Evolutionary conservation across 1,140 invertebrate genomes (phyloP), one percentile per base, ranked within the genome.

Genomic region (Lanistes nyassanus): DNA sequence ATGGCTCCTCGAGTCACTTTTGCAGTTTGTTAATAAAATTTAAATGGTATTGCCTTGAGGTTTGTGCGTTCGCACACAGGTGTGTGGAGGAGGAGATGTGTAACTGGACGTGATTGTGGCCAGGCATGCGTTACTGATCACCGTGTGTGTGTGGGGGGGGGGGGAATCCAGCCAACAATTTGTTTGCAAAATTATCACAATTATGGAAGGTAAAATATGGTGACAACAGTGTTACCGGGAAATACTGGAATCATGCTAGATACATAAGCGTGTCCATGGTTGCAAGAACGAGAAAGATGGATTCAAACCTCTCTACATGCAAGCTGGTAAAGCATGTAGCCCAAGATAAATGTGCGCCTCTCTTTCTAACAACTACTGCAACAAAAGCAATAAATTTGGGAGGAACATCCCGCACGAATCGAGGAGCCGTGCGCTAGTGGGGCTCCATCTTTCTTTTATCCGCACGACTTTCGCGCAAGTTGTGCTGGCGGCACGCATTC

Each of bases 261-360:
- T 31, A 65, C 31, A 65, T n/a, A 37, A 65, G 62, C 34, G 62
- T 36, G 62, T 36, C 31, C 34, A 37, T 36, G 62, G 39, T 31
- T 36, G 62, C 34, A 37, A 65, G 62, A 65, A 37, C 34, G 62
- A 65, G 62, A 65, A 37, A 65, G 62, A 65, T 2, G 39, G 62
- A 65, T 0, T 3, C 31, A 65, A 3, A 65, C 31, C 34, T 2
- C 34, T 31, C 34, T 7, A 65, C 31, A 65, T 7, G 39, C 31
- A 65, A 9, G n/a, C 9, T 7, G 58, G 9, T 7, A 62, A n/a
- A 11, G 58, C n/a, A n/a, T 13, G 9, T 62, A 62, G 31, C 9
- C 7, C n/a, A 62, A n/a, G n/a, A n/a, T n/a, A n/a, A n/a, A n/a
- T n/a, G n/a, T n/a, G n/a, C n/a, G n/a, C n/a, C n/a, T n/a, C n/a